Base-by-base conservation (phyloP, 2,797 vertebrate species). In the Helostoma temminkii region DNA sequence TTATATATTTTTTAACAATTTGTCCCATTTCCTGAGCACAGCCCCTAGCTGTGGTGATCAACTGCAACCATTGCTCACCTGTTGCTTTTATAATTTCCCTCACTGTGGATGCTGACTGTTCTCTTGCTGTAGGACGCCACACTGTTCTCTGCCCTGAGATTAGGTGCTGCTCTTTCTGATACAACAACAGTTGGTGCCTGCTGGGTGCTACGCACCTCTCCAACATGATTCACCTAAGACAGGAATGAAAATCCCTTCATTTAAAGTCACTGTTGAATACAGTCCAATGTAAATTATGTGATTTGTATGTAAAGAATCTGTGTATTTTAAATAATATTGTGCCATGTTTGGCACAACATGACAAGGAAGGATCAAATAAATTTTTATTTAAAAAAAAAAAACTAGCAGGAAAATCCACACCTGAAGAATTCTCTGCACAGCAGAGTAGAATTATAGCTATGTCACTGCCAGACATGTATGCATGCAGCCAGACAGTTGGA, bases 221-320 rank as follows among this genome's bases (percentile, higher is more conserved):
- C 90, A 25, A 93, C 92, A 5, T 88, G 89, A 80, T 94, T 92
- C 76, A 94, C 94, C 95, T 96, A 70, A 56, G 73, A 78, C 54
- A 67, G 10, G 19, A 26, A 22, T 73, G 26, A 65, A 1, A 28
- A 48, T 19, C 19, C 3, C 0, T 24, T 54, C 11, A 14, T 15
- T 4, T 14, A 37, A 37, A 37, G 32, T 32, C 32, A 32, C 2
- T 5, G 6, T 30, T 30, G 9, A 2, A 32, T 32, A 32, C 9
- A 18, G 28, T 9, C 49, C 62, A 48, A 36, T 18, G 24, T 4
- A 26, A 19, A 37, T 32, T 0, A n/a, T 50, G 6, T 53, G 28
- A 34, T 28, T 8, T 39, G 41, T 11, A 26, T 12, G 4, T 46
- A n/a, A n/a, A n/a, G n/a, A n/a, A n/a, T 34, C 46, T 72, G 6